phyloP scores from a whole-genome alignment of 2,113 vertebrate genomes.

The Chlorocebus sabaeus region DNA sequence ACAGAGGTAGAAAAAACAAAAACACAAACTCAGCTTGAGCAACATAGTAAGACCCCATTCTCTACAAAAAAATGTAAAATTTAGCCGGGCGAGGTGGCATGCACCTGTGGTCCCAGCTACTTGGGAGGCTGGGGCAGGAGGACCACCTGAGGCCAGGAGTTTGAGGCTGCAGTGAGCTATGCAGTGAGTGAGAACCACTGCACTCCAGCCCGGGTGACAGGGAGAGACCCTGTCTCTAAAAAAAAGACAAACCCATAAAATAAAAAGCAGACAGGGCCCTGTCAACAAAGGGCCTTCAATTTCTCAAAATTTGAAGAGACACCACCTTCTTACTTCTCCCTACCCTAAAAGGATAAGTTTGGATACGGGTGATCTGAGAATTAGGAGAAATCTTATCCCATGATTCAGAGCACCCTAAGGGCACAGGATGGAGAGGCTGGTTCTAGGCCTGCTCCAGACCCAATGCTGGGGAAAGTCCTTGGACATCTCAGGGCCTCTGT shows the following conservation, averaged over 20 bases:
- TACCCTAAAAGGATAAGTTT: not conserved
- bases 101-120: no score
- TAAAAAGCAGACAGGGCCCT: not conserved
- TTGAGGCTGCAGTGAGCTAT: no score
- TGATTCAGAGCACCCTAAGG: fast-evolving
- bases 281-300: not conserved
- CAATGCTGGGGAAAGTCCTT: not conserved
- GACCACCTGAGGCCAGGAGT: no score
- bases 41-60: no score
- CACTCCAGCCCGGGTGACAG: no score
- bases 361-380: not conserved
- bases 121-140: no score
- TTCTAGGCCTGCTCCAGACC: not conserved
- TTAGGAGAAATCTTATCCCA: not conserved
- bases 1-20: not conserved
- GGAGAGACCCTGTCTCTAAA: not conserved
- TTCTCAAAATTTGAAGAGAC: not conserved
- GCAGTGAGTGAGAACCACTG: no score
- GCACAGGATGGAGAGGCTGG: fast-evolving
- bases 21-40: not conserved
- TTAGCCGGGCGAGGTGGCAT: no score
- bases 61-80: no score
- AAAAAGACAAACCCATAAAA: not conserved
- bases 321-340: not conserved
- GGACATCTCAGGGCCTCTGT: not conserved